Evolutionary conservation across 1,140 invertebrate species (phyloP).

Genomic region (Ceratitis capitata): DNA sequence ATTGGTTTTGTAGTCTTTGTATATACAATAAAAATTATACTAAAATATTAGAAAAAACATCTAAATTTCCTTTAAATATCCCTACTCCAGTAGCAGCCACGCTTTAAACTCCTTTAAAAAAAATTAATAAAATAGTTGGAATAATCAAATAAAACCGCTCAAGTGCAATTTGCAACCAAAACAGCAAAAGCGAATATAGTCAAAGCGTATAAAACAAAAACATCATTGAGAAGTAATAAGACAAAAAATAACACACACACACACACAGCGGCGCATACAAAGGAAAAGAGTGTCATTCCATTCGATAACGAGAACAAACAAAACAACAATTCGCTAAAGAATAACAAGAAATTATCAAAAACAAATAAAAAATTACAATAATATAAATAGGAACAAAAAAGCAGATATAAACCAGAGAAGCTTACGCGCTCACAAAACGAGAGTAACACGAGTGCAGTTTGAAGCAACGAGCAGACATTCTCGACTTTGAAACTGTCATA

Average conservation of each 20-base stretch:
- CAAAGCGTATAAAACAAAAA: slow-evolving; percentile 22
- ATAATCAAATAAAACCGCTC: background rate
- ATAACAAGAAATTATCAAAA: slow-evolving; percentile 33
- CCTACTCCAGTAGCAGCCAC: background rate
- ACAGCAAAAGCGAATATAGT: background rate
- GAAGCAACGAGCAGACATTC: background rate
- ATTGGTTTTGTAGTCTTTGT: background rate
- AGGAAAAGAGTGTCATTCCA: background rate
- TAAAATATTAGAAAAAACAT: background rate
- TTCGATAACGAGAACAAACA: slow-evolving; percentile 40
- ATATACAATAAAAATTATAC: no score
- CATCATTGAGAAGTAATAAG: background rate
- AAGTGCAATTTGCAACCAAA: slow-evolving; percentile 15
- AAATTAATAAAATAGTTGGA: background rate
- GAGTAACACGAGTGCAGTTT: background rate
- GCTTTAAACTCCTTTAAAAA: background rate
- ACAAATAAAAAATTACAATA: no score
- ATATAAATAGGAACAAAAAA: slow-evolving; percentile 26
- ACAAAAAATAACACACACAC: background rate
- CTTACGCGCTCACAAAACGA: background rate
- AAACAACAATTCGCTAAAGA: background rate
- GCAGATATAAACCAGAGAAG: background rate
- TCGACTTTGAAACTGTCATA: background rate
- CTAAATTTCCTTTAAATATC: background rate
- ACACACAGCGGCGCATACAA: background rate